A percentile compares a stretch with the other conserved stretches of the same genome.
These are phyloP conservation scores for Amniataba percoides DNA, from an alignment of 2,797 vertebrate species.

Conservation along the genomic window DNA sequence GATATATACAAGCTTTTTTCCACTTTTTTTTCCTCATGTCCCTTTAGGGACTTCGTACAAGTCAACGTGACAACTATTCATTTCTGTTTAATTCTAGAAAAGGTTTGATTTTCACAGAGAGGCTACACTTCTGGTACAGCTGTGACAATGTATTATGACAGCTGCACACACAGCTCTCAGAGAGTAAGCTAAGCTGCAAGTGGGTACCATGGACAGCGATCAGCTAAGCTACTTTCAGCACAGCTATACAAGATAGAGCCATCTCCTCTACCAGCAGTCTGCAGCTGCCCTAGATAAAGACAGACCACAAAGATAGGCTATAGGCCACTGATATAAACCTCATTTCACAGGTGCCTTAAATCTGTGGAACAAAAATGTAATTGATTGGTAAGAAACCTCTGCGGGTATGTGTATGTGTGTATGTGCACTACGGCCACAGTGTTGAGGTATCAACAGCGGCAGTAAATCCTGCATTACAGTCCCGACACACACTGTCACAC, in stretches of 20 bases:
- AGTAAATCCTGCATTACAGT: constrained; percentile 67
- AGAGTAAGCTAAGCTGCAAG: constrained; percentile 38
- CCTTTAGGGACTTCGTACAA: too few species aligned
- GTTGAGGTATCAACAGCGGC: constrained; percentile 33
- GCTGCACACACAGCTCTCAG: constrained; percentile 25
- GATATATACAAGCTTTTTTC: too few species aligned
- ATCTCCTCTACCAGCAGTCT: constrained; percentile 49
- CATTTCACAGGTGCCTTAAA: constrained; percentile 67
- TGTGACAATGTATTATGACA: not conserved
- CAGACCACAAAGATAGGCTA: constrained; percentile 47
- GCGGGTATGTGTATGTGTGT: not conserved
- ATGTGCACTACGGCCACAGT: constrained; percentile 18
- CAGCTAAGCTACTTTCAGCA: constrained; percentile 63
- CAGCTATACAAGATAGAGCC: constrained; percentile 60
- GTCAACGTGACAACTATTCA: constrained; percentile 13
- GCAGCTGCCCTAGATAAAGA: constrained; percentile 56
- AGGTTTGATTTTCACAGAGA: constrained; percentile 1
- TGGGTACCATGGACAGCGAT: constrained; percentile 55
- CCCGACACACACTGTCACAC: constrained; percentile 58
- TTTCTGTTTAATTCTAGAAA: not conserved
- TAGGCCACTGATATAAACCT: constrained; percentile 61
- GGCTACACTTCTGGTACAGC: not conserved
- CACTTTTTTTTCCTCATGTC: too few species aligned
- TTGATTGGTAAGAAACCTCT: constrained; percentile 52
- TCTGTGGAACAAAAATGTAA: constrained; percentile 64